Conservation (phyloP, 2,888 invertebrate genomes). For the Mesorhabditis belari region DNA sequence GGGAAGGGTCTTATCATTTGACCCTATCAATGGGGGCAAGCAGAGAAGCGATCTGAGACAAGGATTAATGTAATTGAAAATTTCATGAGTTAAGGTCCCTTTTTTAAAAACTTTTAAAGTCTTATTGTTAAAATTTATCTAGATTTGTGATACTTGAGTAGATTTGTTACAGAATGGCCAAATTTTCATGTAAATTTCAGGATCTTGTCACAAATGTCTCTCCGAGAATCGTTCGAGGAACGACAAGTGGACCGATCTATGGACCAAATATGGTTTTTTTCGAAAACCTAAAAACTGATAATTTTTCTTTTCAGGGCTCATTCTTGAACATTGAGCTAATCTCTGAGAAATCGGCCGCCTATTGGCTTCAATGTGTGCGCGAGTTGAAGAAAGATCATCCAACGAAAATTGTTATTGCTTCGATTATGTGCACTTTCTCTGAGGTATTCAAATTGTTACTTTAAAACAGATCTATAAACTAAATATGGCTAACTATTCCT, state of each 20-base stretch:
- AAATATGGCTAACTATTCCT: background rate
- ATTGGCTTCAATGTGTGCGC: conserved; percentile 80
- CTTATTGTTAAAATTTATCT: no score
- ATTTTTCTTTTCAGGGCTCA: conserved; percentile 66
- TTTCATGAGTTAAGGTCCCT: no score
- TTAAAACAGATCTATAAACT: background rate
- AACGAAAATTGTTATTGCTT: conserved; percentile 49
- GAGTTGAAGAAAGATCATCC: conserved; percentile 82
- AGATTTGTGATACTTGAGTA: no score
- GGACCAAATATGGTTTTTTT: conserved; percentile 70
- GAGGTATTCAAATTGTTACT: conserved; percentile 9
- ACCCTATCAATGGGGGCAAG: no score
- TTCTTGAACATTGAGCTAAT: conserved; percentile 96
- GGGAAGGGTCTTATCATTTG: no score
- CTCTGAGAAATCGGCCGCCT: conserved; percentile 86
- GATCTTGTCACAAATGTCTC: conserved; percentile 93
- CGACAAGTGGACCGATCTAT: conserved; percentile 75
- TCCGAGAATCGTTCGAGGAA: conserved; percentile 87
- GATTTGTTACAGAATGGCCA: no score
- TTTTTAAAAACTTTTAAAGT: no score
- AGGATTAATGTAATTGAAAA: background rate
- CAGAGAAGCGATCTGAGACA: no score
- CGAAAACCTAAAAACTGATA: background rate
- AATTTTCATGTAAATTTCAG: no score
- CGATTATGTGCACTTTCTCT: conserved; percentile 48